Base-by-base conservation (phyloP, 2,113 vertebrate genomes). In the Etheostoma cragini region DNA sequence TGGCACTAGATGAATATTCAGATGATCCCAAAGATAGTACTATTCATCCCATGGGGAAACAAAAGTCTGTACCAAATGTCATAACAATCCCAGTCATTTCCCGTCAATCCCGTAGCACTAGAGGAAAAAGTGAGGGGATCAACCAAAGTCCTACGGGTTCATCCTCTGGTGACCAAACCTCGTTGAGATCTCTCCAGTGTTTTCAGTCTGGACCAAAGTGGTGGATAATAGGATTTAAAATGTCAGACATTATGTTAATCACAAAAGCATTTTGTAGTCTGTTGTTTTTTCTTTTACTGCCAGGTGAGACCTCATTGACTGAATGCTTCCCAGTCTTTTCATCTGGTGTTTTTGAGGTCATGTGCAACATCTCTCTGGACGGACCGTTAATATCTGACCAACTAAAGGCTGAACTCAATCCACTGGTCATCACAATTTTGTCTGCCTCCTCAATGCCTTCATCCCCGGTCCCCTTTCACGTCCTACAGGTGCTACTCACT, bases 381-480 rank as follows among this genome's bases (percentile, higher is more conserved):
- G 78, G 81, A 19, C 93, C 94, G 0, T 89, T 98, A 42, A 88
- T 98, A 76, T 96, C 94, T 0, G 95, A 97, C n/a, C 85, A 95
- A 74, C 93, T 97, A 30, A 95, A 81, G 78, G 81, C 11, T 52
- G 95, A 97, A 50, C 89, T 98, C 45, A 98, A 97, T 66, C 97
- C 97, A 1, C 57, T 97, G 83, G 83, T 93, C 80, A 96, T 98
- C 89, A 96, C 86, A 26, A 93, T 97, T 75, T 67, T 85, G 21
- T 95, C 95, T 2, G 94, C 93, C 19, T 94, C 86, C 7, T 93
- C 91, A 14, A 91, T 97, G 54, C 96, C 97, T 0, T 87, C 91
- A 3, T 89, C 92, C 0, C 96, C 96, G 0, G 80, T 96, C 13
- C 84, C 96, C 1, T 70, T 94, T 60, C 62, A 87, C 2, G 57